phyloP scores from a whole-genome alignment of 2,888 invertebrate species.

The Amblyteles armatorius region DNA sequence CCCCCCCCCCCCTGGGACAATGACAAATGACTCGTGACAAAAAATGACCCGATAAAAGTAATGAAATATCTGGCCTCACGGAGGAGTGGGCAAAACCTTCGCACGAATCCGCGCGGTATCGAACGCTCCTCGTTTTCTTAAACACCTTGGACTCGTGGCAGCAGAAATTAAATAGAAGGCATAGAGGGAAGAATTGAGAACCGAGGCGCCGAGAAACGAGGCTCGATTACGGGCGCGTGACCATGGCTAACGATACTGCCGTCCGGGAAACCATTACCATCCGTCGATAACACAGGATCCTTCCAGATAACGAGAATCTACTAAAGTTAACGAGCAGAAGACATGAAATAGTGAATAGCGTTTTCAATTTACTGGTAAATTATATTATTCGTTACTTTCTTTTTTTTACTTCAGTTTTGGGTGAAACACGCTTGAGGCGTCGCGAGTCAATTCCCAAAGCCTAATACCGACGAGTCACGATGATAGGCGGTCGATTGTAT shows the following conservation, averaged over 20 bases:
- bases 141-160: slow-evolving; percentile 16
- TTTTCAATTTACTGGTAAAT: background rate
- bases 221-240: slow-evolving; percentile 61
- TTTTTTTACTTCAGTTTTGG: background rate
- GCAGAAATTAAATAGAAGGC: background rate
- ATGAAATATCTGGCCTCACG: slow-evolving; percentile 16
- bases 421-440: background rate
- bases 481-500: slow-evolving; percentile 50
- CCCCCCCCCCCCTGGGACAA: background rate
- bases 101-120: slow-evolving; percentile 3
- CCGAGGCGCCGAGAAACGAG: slow-evolving; percentile 27
- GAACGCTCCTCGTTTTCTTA: slow-evolving; percentile 15
- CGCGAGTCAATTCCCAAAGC: slow-evolving; percentile 2
- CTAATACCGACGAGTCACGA: slow-evolving; percentile 14
- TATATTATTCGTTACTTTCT: background rate
- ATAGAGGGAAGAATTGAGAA: background rate
- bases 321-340: slow-evolving; percentile 4
- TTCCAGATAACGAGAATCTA: slow-evolving; percentile 30
- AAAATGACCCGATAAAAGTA: slow-evolving; percentile 54
- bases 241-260: slow-evolving; percentile 52
- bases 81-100: slow-evolving; percentile 30
- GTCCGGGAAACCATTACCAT: slow-evolving; percentile 36
- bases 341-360: background rate
- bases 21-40: slow-evolving; percentile 56
- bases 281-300: slow-evolving; percentile 32